A percentile compares a stretch with the other conserved stretches of the same genome.
Evolutionary conservation across 2,888 invertebrate species (phyloP).

Genomic region (Unio pictorum): DNA sequence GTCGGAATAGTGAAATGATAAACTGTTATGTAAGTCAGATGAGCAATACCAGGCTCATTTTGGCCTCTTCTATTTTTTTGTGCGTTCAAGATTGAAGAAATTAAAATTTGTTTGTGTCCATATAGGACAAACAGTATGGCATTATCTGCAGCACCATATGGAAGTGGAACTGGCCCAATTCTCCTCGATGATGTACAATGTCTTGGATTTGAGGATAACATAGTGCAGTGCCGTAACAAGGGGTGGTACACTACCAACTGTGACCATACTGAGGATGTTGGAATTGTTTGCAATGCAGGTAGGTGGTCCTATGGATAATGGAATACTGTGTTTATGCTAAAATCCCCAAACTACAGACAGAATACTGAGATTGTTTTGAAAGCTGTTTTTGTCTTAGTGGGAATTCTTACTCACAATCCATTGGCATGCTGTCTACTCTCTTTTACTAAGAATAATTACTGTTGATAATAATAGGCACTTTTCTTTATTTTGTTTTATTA

Average conservation of each 20-base stretch:
- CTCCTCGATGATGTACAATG: slow-evolving; percentile 46
- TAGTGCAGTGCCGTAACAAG: slow-evolving; percentile 44
- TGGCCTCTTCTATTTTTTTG: not conserved
- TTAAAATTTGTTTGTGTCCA: too few species aligned
- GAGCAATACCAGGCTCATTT: not conserved
- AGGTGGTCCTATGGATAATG: not conserved
- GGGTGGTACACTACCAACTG: slow-evolving; percentile 55
- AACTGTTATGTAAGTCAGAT: too few species aligned
- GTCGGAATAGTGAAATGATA: too few species aligned
- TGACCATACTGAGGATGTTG: slow-evolving; percentile 53
- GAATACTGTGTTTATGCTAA: not conserved
- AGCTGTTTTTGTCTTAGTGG: too few species aligned
- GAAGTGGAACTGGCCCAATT: slow-evolving; percentile 42
- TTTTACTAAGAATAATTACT: too few species aligned
- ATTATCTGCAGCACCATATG: slow-evolving; percentile 27
- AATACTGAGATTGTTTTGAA: not conserved
- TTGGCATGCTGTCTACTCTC: too few species aligned
- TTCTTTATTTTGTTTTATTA: too few species aligned
- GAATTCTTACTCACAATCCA: too few species aligned
- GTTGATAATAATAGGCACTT: too few species aligned
- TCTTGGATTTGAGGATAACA: slow-evolving; percentile 40
- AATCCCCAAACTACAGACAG: not conserved
- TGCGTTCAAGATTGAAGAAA: too few species aligned
- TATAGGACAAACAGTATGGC: slow-evolving; percentile 23
- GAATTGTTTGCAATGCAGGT: slow-evolving; percentile 49